Base-by-base conservation (phyloP, 1,140 invertebrate species). In the Charaxes varanes region DNA sequence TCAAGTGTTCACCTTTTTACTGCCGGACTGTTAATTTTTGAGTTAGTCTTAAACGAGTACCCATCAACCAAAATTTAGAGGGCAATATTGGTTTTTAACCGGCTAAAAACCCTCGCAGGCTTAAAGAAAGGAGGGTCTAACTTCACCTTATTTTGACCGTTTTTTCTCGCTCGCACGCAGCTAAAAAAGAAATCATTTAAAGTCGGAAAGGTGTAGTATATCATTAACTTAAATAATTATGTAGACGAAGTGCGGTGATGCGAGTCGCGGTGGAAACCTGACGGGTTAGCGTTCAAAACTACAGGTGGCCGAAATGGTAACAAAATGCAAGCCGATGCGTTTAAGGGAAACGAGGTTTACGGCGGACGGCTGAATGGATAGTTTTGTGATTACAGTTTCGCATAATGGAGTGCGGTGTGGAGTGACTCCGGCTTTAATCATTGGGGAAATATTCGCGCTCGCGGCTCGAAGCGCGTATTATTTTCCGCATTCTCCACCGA, bases 161-260 rank as follows among this genome's bases (percentile, higher is more conserved):
- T n/a, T n/a, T n/a, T n/a, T 14, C 58, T 31, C 52, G 5, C 32
- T 65, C 56, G n/a, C 49, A 34, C 55, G 13, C 33, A 32, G 14
- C 31, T 37, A 54, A 60, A 71, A 26, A 70, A 71, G 52, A 67
- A 77, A 67, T 69, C 62, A 73, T 70, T 77, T 69, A 67, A n/a
- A n/a, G n/a, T n/a, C 56, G 50, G 58, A 62, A 69, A 76, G 63
- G 64, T 77, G 70, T 80, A 72, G 61, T 67, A 69, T 76, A 79
- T 79, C 66, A 80, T 80, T 77, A 77, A 71, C 70, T 80, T 69
- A 71, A 77, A 76, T 76, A 77, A 77, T 80, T 77, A 80, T 64
- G 63, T 69, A 58, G 61, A 51, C 52, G 64, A 55, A 55, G 37
- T 47, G 41, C 54, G 32, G 12, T 18, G n/a, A 4, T 44, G 34